These are phyloP conservation scores for Hypanus sabinus DNA, from an alignment of 2,113 vertebrate species.

Conservation along the genomic window DNA sequence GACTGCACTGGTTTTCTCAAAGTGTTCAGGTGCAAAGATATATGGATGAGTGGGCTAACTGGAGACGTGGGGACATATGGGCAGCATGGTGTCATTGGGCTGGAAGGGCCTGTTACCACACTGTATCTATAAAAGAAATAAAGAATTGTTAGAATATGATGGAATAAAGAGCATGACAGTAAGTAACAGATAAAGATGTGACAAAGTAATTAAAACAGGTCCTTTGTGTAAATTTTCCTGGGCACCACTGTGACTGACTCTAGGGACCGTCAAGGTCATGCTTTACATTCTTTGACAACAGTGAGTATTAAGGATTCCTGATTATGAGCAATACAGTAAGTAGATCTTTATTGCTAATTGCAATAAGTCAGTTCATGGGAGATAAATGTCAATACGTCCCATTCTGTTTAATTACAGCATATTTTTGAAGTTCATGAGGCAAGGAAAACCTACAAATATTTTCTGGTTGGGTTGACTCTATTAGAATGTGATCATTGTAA, in stretches of 20 bases:
- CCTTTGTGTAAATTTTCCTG: neutral
- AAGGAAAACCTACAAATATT: neutral
- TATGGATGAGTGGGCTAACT: too few relatives aligned
- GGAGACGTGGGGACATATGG: too few relatives aligned
- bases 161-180: neutral
- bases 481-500: conserved; percentile 11
- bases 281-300: neutral
- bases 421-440: neutral
- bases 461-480: neutral
- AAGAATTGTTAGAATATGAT: neutral
- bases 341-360: conserved; percentile 13
- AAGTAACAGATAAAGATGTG: conserved; percentile 19
- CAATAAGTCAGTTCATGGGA: neutral
- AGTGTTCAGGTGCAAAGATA: too few relatives aligned
- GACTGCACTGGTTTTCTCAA: too few relatives aligned
- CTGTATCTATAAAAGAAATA: too few relatives aligned
- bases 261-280: neutral
- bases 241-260: neutral
- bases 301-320: neutral
- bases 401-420: neutral
- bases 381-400: neutral
- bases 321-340: neutral
- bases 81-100: too few relatives aligned
- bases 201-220: conserved; percentile 3
- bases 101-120: too few relatives aligned